Base-by-base conservation (phyloP, 2,113 vertebrate genomes). In the Rattus rattus region DNA sequence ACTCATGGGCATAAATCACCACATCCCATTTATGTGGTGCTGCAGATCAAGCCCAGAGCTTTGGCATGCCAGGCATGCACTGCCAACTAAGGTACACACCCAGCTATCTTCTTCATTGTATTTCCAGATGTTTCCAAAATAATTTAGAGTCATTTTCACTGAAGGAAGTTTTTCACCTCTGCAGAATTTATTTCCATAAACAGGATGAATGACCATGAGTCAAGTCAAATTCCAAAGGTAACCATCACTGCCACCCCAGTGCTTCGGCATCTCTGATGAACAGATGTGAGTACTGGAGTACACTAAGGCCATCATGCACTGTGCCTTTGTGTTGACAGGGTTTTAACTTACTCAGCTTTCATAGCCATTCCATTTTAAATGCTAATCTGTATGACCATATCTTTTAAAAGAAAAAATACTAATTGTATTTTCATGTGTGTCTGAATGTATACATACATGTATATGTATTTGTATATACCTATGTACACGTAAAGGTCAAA, bases 41-140 rank as follows among this genome's bases (percentile, higher is more conserved):
- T 88, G 36, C 36, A 26, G 69, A 72, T 39, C 87, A 88, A 56
- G 39, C 36, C 36, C 36, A 59, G 69, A 69, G 36, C 8, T 73
- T 33, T 56, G 36, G 36, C 49, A n/a, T 72, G 49, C 36, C 33
- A 56, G 33, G 67, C 36, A 72, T 73, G 5, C 86, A 73, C 13
- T 88, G 49, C 11, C 49, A 73, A 11, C 49, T 88, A 69, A 69
- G 22, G 19, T 52, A 54, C 12, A 52, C 1, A 56, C 36, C 33
- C 69, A 43, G 24, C 36, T 73, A 69, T 28, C 69, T 56, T 73
- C 69, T 54, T 56, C 54, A 63, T 63, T 67, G 26, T 79, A 72
- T 56, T 97, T 97, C 65, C 73, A 88, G 16, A 92, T 77, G 19
- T 94, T 95, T 91, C 80, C 95, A 76, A 90, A 96, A 80, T 88